A percentile compares a stretch with the other conserved stretches of the same genome.
These are phyloP conservation scores for Lasiurus borealis DNA, from an alignment of 2,113 vertebrate species.

Conservation along the genomic window DNA sequence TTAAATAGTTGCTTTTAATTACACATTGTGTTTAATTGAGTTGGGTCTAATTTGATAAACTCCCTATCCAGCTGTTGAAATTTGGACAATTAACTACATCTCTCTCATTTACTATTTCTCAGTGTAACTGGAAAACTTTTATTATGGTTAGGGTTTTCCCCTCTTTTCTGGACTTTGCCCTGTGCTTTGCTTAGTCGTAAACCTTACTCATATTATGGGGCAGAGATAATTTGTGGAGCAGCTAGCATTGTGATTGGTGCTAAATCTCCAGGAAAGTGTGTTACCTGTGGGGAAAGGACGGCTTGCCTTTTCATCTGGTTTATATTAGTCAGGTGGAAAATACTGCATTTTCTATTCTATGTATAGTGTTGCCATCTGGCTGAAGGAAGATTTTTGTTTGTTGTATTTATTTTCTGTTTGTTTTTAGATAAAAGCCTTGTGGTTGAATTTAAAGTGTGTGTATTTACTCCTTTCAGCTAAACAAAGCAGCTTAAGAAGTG, in stretches of 20 bases:
- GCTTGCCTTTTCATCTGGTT: conserved; percentile 34
- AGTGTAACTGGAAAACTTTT: neutral
- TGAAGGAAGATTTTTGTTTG: neutral
- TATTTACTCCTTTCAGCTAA: conserved; percentile 16
- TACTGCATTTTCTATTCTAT: neutral
- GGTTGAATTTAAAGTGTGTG: conserved; percentile 49
- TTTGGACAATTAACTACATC: neutral
- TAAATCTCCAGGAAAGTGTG: neutral
- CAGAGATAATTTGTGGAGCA: neutral
- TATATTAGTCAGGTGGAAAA: conserved; percentile 17
- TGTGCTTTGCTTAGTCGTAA: conserved; percentile 24
- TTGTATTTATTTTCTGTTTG: conserved; percentile 12
- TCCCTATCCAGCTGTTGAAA: conserved; percentile 38
- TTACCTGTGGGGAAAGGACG: neutral
- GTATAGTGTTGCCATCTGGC: conserved; percentile 38
- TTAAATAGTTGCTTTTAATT: conserved; percentile 76
- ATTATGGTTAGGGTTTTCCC: neutral
- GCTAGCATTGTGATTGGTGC: neutral
- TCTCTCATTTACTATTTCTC: conserved; percentile 26
- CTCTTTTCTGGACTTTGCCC: conserved; percentile 31
- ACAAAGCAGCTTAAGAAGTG: neutral
- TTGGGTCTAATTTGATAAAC: conserved; percentile 55
- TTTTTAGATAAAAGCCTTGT: conserved; percentile 42
- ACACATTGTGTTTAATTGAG: conserved; percentile 72
- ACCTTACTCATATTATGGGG: neutral